These are phyloP conservation scores for Napeogenes inachia DNA, from an alignment of 2,888 invertebrate genomes.

Conservation along the genomic window DNA sequence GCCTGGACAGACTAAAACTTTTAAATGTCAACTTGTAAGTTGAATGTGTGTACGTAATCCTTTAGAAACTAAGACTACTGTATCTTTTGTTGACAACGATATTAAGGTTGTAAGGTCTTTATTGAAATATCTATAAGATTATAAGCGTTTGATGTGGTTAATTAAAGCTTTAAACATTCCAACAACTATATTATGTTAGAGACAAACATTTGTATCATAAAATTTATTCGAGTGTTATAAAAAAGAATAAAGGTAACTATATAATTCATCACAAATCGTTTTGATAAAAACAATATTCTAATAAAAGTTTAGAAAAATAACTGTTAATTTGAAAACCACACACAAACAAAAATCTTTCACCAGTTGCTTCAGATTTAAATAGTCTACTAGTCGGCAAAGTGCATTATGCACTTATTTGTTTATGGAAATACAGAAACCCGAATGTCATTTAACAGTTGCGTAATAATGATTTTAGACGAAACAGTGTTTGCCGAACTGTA, in stretches of 20 bases:
- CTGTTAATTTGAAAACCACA: not conserved
- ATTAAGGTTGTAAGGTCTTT: not conserved
- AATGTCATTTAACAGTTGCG: constrained; percentile 9
- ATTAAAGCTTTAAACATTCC: no score
- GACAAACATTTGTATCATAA: no score
- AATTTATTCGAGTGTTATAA: no score
- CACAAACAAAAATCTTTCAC: not conserved
- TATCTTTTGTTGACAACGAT: not conserved
- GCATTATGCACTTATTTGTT: constrained; percentile 19
- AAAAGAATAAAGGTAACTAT: no score
- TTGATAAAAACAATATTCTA: not conserved
- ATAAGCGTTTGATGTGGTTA: no score
- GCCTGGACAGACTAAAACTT: no score
- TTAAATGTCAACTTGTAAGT: no score
- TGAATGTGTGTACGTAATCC: no score
- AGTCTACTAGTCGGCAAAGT: constrained; percentile 14
- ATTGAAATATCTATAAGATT: not conserved
- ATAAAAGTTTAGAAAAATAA: not conserved
- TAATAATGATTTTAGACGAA: constrained; percentile 13
- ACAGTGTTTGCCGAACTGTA: constrained; percentile 12
- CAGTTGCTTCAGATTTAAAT: constrained; percentile 7
- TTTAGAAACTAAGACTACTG: no score
- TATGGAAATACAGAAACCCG: constrained; percentile 13
- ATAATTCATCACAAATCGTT: no score
- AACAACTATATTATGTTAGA: no score